Evolutionary conservation across 2,113 vertebrate species (phyloP).

Genomic region (Malurus cyaneus): DNA sequence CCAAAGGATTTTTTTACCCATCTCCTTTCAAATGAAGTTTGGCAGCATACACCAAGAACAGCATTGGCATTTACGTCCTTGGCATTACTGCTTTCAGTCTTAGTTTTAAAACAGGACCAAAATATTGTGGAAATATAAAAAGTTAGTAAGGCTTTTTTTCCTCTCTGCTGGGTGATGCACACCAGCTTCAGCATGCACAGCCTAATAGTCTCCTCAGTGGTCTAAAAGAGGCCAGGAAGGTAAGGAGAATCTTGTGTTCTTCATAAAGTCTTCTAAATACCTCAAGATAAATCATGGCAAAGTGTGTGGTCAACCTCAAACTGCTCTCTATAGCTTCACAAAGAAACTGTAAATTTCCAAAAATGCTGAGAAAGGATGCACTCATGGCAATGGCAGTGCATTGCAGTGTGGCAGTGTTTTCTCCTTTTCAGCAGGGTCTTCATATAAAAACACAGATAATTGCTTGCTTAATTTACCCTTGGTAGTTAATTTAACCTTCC

Average conservation of each 20-base stretch:
- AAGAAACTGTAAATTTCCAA: neutral
- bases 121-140: neutral
- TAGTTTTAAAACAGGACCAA: neutral
- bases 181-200: neutral
- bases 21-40: neutral
- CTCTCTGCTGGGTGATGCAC: neutral
- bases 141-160: neutral
- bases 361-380: neutral
- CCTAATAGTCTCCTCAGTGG: neutral
- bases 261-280: neutral
- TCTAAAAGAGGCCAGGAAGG: neutral
- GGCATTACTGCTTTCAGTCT: neutral
- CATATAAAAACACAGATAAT: neutral
- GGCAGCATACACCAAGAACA: neutral
- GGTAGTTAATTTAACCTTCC: neutral
- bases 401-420: neutral
- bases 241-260: neutral
- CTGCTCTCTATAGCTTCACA: neutral
- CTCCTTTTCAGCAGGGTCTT: neutral
- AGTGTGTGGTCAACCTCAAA: neutral
- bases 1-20: neutral
- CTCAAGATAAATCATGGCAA: neutral
- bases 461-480: neutral
- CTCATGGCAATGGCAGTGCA: rapidly evolving
- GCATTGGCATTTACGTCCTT: neutral